These are phyloP conservation scores for Machimus rusticus DNA, from an alignment of 2,888 invertebrate species.

Conservation along the genomic window DNA sequence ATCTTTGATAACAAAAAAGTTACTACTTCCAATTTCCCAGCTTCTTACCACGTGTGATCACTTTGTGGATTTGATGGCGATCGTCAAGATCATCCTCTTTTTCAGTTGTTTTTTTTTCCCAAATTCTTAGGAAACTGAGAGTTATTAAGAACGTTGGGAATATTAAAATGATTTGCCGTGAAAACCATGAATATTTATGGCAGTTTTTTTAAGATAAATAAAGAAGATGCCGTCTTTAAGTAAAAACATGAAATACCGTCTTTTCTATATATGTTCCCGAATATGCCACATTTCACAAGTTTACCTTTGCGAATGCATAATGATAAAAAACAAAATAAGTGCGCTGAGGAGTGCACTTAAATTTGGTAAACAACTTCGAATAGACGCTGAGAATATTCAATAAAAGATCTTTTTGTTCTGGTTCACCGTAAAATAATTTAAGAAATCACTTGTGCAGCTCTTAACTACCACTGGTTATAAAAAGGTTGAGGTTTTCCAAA, in stretches of 20 bases:
- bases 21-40: background rate
- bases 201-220: background rate
- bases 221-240: background rate
- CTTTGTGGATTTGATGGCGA: background rate
- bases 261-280: background rate
- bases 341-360: background rate
- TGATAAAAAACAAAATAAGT: background rate
- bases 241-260: background rate
- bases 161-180: background rate
- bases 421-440: background rate
- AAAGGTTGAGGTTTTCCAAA: constrained; percentile 5
- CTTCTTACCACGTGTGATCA: constrained; percentile 3
- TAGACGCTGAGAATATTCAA: background rate
- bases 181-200: background rate
- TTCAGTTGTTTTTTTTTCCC: background rate
- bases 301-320: background rate
- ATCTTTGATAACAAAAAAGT: background rate
- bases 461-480: background rate
- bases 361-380: background rate
- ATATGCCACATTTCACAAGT: constrained; percentile 1
- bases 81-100: background rate
- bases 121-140: background rate
- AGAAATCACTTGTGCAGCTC: background rate
- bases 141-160: background rate
- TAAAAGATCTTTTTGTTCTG: background rate